phyloP scores from a whole-genome alignment of 2,797 vertebrate species.

The Phyllotis vaccarum region DNA sequence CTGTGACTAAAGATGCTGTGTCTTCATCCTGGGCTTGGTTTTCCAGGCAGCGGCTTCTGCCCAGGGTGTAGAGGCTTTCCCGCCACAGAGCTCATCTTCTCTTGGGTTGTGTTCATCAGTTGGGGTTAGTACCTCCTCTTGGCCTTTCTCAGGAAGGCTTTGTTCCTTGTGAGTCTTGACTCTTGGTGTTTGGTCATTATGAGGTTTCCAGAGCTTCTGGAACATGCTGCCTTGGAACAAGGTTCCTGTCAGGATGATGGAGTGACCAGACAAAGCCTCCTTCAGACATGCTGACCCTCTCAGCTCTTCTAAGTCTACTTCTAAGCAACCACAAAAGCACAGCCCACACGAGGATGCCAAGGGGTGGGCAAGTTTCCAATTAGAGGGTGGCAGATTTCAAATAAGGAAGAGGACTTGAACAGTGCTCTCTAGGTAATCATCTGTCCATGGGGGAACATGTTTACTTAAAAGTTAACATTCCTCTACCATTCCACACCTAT shows the following conservation, averaged over 20 bases:
- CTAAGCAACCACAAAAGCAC: neutral
- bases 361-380: neutral
- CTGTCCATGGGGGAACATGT: neutral
- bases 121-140: neutral
- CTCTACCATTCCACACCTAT: no score
- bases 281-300: neutral
- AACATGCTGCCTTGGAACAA: neutral
- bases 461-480: neutral
- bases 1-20: neutral
- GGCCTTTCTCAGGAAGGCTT: neutral
- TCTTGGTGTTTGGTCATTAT: neutral
- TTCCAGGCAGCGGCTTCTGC: no score
- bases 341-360: neutral
- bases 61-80: neutral
- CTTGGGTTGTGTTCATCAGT: no score
- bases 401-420: neutral
- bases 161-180: fast-evolving
- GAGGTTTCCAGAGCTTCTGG: neutral
- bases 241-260: no score
- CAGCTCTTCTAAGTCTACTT: fast-evolving
- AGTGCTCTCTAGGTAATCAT: neutral
- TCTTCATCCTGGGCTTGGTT: neutral
- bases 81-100: fast-evolving
- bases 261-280: neutral
- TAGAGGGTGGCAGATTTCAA: neutral